These are phyloP conservation scores for Nixonia krombeini DNA, from an alignment of 1,140 invertebrate species.

Conservation along the genomic window DNA sequence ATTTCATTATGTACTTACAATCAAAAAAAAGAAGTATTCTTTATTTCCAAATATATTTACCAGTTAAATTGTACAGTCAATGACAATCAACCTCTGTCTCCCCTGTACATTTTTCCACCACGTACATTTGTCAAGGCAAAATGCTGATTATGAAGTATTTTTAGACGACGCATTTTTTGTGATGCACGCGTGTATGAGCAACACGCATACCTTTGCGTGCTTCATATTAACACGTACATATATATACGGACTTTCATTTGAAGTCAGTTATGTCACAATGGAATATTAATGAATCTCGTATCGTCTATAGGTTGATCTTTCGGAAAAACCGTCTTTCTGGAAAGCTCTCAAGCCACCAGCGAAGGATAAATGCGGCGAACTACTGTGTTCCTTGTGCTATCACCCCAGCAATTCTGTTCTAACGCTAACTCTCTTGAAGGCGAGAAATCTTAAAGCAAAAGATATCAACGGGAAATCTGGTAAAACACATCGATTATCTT, in stretches of 20 bases:
- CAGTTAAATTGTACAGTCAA: too few species aligned
- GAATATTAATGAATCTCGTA: conserved; percentile 16
- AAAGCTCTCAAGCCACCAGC: conserved; percentile 92
- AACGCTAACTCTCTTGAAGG: conserved; percentile 90
- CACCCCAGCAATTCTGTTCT: conserved; percentile 92
- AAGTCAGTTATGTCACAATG: not conserved
- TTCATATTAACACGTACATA: too few species aligned
- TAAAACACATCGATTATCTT: conserved; percentile 64
- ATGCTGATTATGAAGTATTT: not conserved
- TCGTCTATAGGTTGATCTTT: conserved; percentile 84
- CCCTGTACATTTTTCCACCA: too few species aligned
- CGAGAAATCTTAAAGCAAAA: conserved; percentile 92
- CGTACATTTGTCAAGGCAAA: too few species aligned
- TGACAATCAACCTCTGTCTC: too few species aligned
- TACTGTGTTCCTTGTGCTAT: conserved; percentile 92
- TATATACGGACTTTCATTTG: not conserved
- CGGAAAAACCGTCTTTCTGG: conserved; percentile 92
- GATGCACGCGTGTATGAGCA: not conserved
- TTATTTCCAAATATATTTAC: too few species aligned
- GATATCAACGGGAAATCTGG: conserved; percentile 96
- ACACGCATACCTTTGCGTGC: too few species aligned
- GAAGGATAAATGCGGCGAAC: conserved; percentile 92
- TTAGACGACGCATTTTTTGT: not conserved
- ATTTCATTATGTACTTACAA: too few species aligned
- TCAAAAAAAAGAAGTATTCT: too few species aligned